phyloP scores from a whole-genome alignment of 2,113 vertebrate genomes.

The Gobius niger region DNA sequence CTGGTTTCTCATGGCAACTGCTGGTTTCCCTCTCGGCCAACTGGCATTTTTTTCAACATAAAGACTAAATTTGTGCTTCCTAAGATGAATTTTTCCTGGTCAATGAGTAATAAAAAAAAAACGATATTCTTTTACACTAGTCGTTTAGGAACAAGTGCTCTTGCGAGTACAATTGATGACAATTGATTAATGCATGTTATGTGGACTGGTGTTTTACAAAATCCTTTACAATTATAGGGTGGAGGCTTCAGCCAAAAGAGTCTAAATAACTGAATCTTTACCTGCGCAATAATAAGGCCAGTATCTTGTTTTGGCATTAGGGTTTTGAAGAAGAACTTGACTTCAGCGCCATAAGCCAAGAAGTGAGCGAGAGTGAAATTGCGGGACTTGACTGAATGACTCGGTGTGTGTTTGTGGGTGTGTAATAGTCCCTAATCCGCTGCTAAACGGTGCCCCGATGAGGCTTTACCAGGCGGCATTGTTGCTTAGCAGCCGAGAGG shows the following conservation, averaged over 20 bases:
- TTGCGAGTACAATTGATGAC: too few species aligned
- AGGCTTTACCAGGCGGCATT: slow-evolving; percentile 65
- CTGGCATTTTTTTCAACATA: slow-evolving; percentile 1
- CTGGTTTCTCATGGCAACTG: slow-evolving; percentile 5
- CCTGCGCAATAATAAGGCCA: neutral
- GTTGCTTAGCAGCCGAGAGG: slow-evolving; percentile 70
- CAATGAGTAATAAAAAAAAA: too few species aligned
- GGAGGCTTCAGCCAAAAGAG: neutral
- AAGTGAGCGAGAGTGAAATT: slow-evolving; percentile 17
- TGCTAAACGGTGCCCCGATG: slow-evolving; percentile 66
- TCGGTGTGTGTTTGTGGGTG: slow-evolving; percentile 57
- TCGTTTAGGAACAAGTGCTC: too few species aligned
- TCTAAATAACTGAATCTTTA: neutral
- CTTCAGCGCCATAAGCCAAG: slow-evolving; percentile 21
- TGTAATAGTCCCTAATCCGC: slow-evolving; percentile 67
- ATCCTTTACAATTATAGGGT: neutral
- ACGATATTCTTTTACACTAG: too few species aligned
- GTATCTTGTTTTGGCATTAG: neutral
- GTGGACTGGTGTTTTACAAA: neutral
- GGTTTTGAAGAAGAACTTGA: slow-evolving; percentile 3
- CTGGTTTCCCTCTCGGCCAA: slow-evolving; percentile 3
- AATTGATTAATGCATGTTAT: too few species aligned
- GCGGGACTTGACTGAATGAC: slow-evolving; percentile 43
- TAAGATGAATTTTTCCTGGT: neutral
- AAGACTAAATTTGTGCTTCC: neutral